Evolutionary conservation across 1,140 invertebrate species (phyloP), one percentile per base, ranked within the genome.

Genomic region (Plutomurus gul): DNA sequence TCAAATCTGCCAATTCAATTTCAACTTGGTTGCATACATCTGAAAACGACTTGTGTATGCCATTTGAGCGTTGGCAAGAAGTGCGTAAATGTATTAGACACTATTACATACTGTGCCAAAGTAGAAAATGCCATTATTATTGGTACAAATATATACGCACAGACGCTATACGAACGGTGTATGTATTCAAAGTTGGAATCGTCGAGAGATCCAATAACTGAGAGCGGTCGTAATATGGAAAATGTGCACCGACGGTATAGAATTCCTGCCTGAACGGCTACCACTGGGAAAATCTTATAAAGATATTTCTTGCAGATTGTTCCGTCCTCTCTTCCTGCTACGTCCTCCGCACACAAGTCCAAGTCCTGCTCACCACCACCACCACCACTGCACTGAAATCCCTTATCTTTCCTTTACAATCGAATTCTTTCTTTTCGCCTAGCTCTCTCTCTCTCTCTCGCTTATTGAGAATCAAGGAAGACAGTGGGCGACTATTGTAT

Each of bases 381-480:
- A 8, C 43, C 20, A 18, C 18, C 4, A 51, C 20, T 51, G 20
- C 25, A 51, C 20, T 65, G 56, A n/a, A 65, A 65, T 65, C 56
- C 56, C 56, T 65, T 65, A 65, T 65, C 27, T 65, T 65, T 65
- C 36, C 56, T n/a, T n/a, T n/a, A 65, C 56, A 65, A 65, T 65
- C 56, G 56, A 65, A 65, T 65, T 60, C 51, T 60, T 60, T 60
- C 33, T 65, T 18, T 56, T 56, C 16, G 25, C 56, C 20, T 65
- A 65, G 36, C 56, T 65, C n/a, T n/a, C n/a, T n/a, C n/a, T n/a
- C n/a, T n/a, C n/a, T n/a, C n/a, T n/a, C n/a, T n/a, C n/a, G n/a
- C n/a, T 65, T 65, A 65, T 65, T 65, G 56, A 33, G 56, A 65
- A 65, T 65, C 11, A 65, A 30, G 25, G 56, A 33, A 65, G 27